Base-by-base conservation (phyloP, 2,888 invertebrate species). In the Erebia ligea region DNA sequence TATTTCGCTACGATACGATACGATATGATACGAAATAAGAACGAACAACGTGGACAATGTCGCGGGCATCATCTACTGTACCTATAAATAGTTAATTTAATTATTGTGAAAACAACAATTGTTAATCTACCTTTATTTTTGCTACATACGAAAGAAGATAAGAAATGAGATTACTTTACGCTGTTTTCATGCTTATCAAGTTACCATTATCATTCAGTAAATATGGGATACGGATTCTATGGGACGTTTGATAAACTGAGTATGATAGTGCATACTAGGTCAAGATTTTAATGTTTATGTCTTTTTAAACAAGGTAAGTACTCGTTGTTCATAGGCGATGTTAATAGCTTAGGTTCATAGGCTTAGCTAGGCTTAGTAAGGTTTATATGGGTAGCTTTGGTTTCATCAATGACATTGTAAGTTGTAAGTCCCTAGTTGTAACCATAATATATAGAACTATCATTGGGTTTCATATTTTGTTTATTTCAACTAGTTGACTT, bases 201-300 rank as follows among this genome's bases (percentile, higher is more conserved):
- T 52, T 52, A n/a, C 15, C 50, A 50, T 17, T 54, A 67, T 62
- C 69, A 54, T 58, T 19, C 56, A 45, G 65, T 67, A 56, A 61
- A 57, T 25, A 25, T 25, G 25, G 25, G 59, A 54, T 52, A 62
- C 59, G 34, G 34, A 59, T 71, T 52, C 64, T 68, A 75, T 73
- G 72, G 72, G 70, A 73, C 73, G 58, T 42, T 69, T 63, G 73
- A 72, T 70, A 75, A 34, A 34, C 70, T 70, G 69, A 65, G 72
- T 13, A 62, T 76, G 82, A 83, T 84, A 84, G 76, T 70, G 72
- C 70, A 81, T 81, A 74, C 34, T 81, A 71, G 83, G 84, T 83
- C 83, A 83, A 81, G 79, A 82, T 81, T 82, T 79, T 77, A 77
- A 79, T 76, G 76, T 74, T 68, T 68, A 45, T 61, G 42, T 45